Percentiles rank a stretch among this genome's conserved stretches.
These are phyloP conservation scores for Penaeus indicus DNA, from an alignment of 1,140 invertebrate genomes.

Conservation along the genomic window DNA sequence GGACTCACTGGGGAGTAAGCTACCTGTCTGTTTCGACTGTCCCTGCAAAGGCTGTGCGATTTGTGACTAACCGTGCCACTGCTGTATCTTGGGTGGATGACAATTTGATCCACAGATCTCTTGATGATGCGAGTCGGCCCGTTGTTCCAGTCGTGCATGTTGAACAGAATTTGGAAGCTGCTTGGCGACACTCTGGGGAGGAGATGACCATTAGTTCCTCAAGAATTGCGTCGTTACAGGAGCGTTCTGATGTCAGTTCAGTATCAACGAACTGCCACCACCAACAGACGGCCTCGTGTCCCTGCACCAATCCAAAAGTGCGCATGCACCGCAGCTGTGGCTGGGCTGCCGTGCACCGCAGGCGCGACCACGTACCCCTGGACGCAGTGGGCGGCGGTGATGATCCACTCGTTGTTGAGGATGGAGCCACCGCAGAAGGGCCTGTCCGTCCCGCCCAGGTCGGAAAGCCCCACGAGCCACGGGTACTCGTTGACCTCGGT, in stretches of 20 bases:
- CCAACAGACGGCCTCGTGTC: too few relatives aligned
- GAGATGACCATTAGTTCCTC: background rate
- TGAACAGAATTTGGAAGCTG: background rate
- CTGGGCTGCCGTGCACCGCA: too few relatives aligned
- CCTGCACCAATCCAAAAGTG: too few relatives aligned
- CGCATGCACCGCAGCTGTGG: too few relatives aligned
- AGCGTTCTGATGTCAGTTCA: too few relatives aligned
- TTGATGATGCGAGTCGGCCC: background rate
- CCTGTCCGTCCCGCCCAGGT: conserved; percentile 49
- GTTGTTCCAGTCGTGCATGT: conserved; percentile 1
- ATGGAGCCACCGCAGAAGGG: conserved; percentile 71
- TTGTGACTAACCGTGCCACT: background rate
- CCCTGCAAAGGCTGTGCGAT: too few relatives aligned
- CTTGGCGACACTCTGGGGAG: background rate
- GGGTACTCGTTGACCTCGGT: conserved; percentile 50
- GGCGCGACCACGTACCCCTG: conserved; percentile 66
- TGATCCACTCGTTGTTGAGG: conserved; percentile 70
- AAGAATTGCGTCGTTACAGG: too few relatives aligned
- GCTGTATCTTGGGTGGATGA: background rate
- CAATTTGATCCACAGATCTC: background rate
- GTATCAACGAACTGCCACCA: too few relatives aligned
- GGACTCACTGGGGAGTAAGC: too few relatives aligned
- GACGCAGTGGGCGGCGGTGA: conserved; percentile 73
- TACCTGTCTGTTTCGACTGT: too few relatives aligned
- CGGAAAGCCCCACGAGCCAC: conserved; percentile 65